Evolutionary conservation across 2,888 invertebrate genomes (phyloP), one percentile per base, ranked within the genome.

Genomic region (Aphrophora alni): DNA sequence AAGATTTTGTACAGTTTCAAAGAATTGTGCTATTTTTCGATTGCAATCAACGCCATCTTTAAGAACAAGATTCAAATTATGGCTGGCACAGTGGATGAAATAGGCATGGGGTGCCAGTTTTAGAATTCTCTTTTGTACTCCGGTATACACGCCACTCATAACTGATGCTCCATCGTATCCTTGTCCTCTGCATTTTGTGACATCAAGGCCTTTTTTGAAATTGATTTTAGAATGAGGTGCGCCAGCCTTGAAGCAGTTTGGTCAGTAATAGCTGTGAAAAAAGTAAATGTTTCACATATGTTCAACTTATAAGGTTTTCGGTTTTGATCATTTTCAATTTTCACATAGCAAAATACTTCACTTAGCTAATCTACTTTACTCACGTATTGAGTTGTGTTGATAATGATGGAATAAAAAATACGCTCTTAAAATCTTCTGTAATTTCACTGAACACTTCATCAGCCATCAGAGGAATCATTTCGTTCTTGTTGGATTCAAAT

Each of bases 401-500:
- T n/a, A n/a, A n/a, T n/a, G n/a, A n/a, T n/a, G n/a, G n/a, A 24
- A 24, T n/a, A 68, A 68, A 68, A 68, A 12, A 5, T n/a, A 10
- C 5, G 68, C 68, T 68, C 68, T 68, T 68, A 3, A 68, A 10
- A 5, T 68, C 68, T 68, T 68, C 68, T 68, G n/a, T 68, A 68
- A 68, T 68, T 68, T 68, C 68, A 68, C 68, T 68, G 68, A 68
- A 10, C 68, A 68, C 68, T 68, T 68, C 68, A 68, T 68, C 68
- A 68, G 68, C 68, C 68, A 68, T 68, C 68, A 12, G 68, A 68
- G 68, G 10, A 68, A 68, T 68, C 68, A 68, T 68, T 68, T 68
- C n/a, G n/a, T 68, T n/a, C 10, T 21, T 68, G 68, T 68, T 12
- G 14, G 14, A 68, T 10, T 68, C 68, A 68, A 68, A 68, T 68